Evolutionary conservation across 2,113 vertebrate genomes (phyloP).

Genomic region (Albula glossodonta): DNA sequence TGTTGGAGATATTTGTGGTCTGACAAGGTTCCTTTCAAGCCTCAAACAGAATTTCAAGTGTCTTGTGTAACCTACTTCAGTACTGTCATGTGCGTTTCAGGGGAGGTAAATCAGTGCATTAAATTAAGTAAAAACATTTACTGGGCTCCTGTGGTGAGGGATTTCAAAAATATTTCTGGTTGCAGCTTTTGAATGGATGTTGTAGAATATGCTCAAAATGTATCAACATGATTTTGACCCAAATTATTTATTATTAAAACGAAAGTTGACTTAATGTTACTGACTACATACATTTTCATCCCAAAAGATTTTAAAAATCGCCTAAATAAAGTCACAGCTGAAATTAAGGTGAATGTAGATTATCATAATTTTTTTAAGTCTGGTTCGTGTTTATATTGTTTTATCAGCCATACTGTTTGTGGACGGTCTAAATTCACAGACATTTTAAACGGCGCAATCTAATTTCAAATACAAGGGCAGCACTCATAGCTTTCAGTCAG

Average conservation of each 20-base stretch:
- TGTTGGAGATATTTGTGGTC: background rate
- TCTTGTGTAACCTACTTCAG: background rate
- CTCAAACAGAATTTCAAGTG: background rate
- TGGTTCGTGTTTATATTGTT: background rate
- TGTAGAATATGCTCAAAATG: background rate
- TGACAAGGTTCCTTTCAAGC: background rate
- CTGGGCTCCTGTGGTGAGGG: background rate
- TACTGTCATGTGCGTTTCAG: background rate
- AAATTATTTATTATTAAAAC: background rate
- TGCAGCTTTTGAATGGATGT: background rate
- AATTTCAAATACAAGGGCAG: background rate
- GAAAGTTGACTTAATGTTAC: background rate
- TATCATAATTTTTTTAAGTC: background rate
- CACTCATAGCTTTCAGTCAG: background rate
- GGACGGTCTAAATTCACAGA: background rate
- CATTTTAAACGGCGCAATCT: background rate
- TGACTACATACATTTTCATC: background rate
- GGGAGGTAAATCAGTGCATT: background rate
- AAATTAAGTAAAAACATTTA: background rate
- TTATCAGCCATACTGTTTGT: background rate
- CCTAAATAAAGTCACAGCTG: background rate
- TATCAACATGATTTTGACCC: background rate
- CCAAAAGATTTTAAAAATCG: background rate
- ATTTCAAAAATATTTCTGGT: background rate
- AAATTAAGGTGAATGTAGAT: background rate